Percentiles rank a stretch among this genome's conserved stretches.
Conservation (phyloP, 2,797 vertebrate genomes). For the Malurus leucopterus region DNA sequence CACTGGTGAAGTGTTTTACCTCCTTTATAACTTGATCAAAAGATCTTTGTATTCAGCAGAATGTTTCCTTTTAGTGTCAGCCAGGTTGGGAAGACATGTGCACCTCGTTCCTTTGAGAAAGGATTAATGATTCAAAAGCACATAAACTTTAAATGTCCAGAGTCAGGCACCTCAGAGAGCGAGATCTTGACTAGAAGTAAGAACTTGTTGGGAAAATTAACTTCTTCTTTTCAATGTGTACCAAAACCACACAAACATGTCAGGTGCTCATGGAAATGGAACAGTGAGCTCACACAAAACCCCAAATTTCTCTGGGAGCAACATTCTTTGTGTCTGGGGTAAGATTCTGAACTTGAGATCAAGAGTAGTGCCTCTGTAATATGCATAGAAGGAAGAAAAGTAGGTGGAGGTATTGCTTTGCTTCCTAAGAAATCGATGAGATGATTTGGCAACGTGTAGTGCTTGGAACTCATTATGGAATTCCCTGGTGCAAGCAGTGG, state of each 20-base stretch:
- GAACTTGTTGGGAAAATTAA: not conserved
- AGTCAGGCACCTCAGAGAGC: not conserved
- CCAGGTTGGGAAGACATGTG: not conserved
- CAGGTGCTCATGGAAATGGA: not conserved
- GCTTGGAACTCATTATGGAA: not conserved
- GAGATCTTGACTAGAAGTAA: not conserved
- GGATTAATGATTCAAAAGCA: not conserved
- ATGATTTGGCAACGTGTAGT: not conserved
- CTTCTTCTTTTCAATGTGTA: rapidly evolving
- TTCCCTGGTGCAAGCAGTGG: not conserved
- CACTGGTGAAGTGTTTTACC: not conserved
- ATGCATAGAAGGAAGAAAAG: not conserved
- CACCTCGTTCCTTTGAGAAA: not conserved
- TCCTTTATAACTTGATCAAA: not conserved
- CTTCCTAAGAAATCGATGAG: not conserved
- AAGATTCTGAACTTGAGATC: not conserved
- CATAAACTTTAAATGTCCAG: not conserved
- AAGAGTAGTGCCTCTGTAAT: not conserved
- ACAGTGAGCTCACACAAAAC: not conserved
- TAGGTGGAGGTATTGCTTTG: not conserved
- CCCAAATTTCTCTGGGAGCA: not conserved
- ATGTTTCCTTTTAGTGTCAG: not conserved
- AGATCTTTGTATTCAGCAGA: not conserved
- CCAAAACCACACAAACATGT: not conserved
- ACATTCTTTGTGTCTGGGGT: not conserved